Base-by-base conservation (phyloP, 2,888 invertebrate species). In the Melinaea marsaeus region DNA sequence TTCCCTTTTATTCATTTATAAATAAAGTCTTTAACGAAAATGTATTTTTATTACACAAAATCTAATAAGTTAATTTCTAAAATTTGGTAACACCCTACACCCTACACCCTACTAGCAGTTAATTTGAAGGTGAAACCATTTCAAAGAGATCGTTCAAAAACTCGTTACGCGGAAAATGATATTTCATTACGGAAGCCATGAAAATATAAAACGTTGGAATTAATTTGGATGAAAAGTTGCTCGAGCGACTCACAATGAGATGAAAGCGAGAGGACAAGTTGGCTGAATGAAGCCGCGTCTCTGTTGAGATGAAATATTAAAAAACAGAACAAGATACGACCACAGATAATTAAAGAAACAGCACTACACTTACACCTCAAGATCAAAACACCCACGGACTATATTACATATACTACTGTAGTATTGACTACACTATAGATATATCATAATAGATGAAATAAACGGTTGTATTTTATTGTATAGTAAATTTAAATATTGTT, bases 191-290 rank as follows among this genome's bases (percentile, higher is more conserved):
- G 73, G 86, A 88, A 84, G 82, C 88, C 87, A 78, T 80, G 78
- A 74, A 83, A 85, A 79, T 82, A 82, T 79, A 75, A 74, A 82
- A 82, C 79, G 81, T 79, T 78, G 82, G 80, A 86, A 86, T 89
- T 88, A 89, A 88, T 88, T 87, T 84, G 83, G 83, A 86, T 85
- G 88, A 81, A 87, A 88, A 86, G 86, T 87, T 85, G 77, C 76
- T 72, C 75, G 75, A 76, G 75, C 75, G 75, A 75, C 76, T 72
- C 78, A 88, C 89, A 88, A 90, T 86, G 84, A 83, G 84, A 85
- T 88, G 89, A 87, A 87, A 87, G 85, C 81, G 83, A 85, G 84
- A 84, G 84, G 81, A 79, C 79, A 80, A 83, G 78, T 80, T 78
- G 81, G 80, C 77, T 83, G 86, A 83, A 85, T 86, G 86, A 86